Evolutionary conservation across 2,888 invertebrate species (phyloP), one percentile per base, ranked within the genome.

Genomic region (Prenolepis imparis): DNA sequence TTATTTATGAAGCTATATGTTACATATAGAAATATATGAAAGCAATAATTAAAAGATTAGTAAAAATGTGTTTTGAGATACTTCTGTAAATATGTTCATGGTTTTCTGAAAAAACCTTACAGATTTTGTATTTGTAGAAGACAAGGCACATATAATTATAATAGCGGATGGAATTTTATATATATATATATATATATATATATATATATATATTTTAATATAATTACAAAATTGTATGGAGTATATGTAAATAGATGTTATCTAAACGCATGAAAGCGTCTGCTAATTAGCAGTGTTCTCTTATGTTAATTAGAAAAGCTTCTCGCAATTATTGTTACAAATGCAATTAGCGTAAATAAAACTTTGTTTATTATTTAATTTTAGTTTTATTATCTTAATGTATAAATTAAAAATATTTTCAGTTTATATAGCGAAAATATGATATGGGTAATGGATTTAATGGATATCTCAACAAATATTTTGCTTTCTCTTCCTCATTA

Each of bases 251-350:
- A 3, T 21, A 48, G 11, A 1, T 39, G 5, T 59, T 74, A 15
- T 73, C 32, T 74, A 63, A 48, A 74, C 28, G 59, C 73, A 73
- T 15, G 21, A 44, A 63, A 74, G 44, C 21, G 15, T 44, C 5
- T 63, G 61, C 61, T 73, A 73, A 74, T 74, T 74, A 74, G 74
- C 3, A 21, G 15, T 18, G 32, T 74, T 63, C 44, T 3, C 44
- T 74, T 74, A 44, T 63, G 44, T 63, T 74, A 63, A 74, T 74
- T 74, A 63, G 15, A 63, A 63, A 61, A 44, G 8, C n/a, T 73
- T 12, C 8, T 4, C 11, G 41, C n/a, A n/a, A 1, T n/a, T 73
- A 44, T 15, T 15, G 11, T 15, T 9, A 48, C 3, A 48, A 21
- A 36, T 6, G 6, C 63, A 63, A 48, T n/a, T 32, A 63, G 48